phyloP scores from a whole-genome alignment of 2,888 invertebrate species.

The Ophion ventricosus region DNA sequence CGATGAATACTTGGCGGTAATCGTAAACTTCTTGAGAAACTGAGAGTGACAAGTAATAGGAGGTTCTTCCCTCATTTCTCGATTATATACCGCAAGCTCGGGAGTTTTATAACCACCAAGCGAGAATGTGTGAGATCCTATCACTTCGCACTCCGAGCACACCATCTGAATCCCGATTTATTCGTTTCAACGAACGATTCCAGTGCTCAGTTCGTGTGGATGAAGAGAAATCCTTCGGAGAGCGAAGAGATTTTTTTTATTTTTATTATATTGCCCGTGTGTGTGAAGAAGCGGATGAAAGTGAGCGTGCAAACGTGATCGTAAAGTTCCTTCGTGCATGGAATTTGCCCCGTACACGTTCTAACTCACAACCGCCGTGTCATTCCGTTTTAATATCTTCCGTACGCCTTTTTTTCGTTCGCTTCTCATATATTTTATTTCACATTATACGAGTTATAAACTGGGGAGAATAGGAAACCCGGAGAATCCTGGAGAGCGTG shows the following conservation, averaged over 20 bases:
- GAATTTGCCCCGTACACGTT: slow-evolving; percentile 50
- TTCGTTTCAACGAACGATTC: slow-evolving; percentile 54
- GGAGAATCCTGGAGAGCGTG: too few relatives aligned
- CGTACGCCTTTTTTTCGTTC: slow-evolving; percentile 10
- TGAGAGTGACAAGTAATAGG: slow-evolving; percentile 44
- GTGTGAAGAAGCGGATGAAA: slow-evolving; percentile 8
- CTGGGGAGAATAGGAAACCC: too few relatives aligned
- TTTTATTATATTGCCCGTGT: slow-evolving; percentile 7
- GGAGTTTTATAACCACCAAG: slow-evolving; percentile 50
- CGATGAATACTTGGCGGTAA: slow-evolving; percentile 39
- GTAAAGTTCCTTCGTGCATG: slow-evolving; percentile 57
- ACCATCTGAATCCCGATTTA: slow-evolving; percentile 54
- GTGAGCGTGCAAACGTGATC: slow-evolving; percentile 40
- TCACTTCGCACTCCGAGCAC: slow-evolving; percentile 9
- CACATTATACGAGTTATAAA: background rate
- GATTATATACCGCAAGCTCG: slow-evolving; percentile 23
- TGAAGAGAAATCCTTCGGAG: slow-evolving; percentile 37
- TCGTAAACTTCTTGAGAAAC: slow-evolving; percentile 56
- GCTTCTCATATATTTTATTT: background rate
- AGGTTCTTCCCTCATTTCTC: slow-evolving; percentile 13
- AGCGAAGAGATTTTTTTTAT: slow-evolving; percentile 6
- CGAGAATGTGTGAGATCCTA: slow-evolving; percentile 39
- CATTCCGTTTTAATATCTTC: slow-evolving; percentile 35
- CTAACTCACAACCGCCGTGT: slow-evolving; percentile 30
- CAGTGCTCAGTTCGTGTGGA: slow-evolving; percentile 32